Evolutionary conservation across 2,888 invertebrate species (phyloP).

Genomic region (Ditylenchus weischeri): DNA sequence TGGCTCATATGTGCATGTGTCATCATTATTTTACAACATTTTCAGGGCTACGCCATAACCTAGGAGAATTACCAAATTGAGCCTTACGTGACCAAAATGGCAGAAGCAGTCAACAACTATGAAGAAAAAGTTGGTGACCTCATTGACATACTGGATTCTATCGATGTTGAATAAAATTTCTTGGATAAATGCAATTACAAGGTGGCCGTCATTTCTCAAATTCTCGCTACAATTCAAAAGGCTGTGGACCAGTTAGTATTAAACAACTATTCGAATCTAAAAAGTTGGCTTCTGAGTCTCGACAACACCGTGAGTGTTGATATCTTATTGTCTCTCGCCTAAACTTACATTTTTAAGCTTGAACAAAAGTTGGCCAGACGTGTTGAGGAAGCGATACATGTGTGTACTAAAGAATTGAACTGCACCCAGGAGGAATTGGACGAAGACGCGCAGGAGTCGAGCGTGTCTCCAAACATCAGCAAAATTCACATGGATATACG

Average conservation of each 20-base stretch:
- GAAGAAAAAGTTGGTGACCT: constrained; percentile 95
- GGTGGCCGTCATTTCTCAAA: constrained; percentile 82
- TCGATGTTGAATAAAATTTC: constrained; percentile 90
- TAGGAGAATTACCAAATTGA: constrained; percentile 99
- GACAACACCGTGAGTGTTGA: constrained; percentile 74
- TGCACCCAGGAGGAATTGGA: constrained; percentile 70
- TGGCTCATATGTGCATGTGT: neutral
- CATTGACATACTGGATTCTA: constrained; percentile 87
- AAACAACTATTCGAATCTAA: constrained; percentile 93
- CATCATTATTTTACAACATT: neutral
- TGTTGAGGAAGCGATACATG: constrained; percentile 88
- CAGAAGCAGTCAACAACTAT: constrained; percentile 89
- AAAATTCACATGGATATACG: constrained; percentile 92
- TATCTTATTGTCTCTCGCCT: neutral
- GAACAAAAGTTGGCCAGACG: constrained; percentile 88
- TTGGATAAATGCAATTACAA: constrained; percentile 94
- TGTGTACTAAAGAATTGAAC: constrained; percentile 85
- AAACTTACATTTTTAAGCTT: constrained; percentile 65
- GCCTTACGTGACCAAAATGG: constrained; percentile 89
- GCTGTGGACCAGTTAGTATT: constrained; percentile 94
- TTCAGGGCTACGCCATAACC: constrained; percentile 17
- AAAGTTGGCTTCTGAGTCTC: constrained; percentile 88
- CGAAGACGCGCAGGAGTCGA: constrained; percentile 52
- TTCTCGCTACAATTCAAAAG: constrained; percentile 88
- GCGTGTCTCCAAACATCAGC: constrained; percentile 68